Conservation (phyloP, 2,888 invertebrate genomes). For the Himalopsyche kuldschensis region DNA sequence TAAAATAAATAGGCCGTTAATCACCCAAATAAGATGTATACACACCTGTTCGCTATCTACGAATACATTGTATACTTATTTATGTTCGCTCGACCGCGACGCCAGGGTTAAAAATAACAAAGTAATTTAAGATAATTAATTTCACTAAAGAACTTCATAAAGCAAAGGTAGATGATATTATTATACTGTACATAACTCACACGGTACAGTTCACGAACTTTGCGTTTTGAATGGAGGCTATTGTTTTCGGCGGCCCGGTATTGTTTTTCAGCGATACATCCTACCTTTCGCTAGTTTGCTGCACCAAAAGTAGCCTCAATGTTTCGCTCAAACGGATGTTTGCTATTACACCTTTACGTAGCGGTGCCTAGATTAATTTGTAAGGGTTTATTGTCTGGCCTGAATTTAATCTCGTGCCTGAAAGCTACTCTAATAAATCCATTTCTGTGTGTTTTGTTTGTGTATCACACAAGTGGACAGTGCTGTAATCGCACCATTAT, state of each 20-base stretch:
- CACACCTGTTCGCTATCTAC: too few relatives aligned
- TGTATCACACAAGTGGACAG: slow-evolving; percentile 31
- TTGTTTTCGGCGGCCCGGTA: not conserved
- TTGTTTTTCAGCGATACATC: not conserved
- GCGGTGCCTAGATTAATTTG: slow-evolving; percentile 36
- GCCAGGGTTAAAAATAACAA: not conserved
- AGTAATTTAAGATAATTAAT: not conserved
- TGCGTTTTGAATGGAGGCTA: not conserved
- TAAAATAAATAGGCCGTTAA: too few relatives aligned
- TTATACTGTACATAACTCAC: not conserved
- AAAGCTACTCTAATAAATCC: slow-evolving; percentile 15
- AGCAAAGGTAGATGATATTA: not conserved
- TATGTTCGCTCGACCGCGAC: not conserved
- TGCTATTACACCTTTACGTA: slow-evolving; percentile 24
- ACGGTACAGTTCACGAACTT: not conserved
- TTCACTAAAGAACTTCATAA: not conserved
- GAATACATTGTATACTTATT: not conserved
- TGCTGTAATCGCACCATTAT: not conserved
- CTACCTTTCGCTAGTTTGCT: not conserved
- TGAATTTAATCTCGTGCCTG: slow-evolving; percentile 31
- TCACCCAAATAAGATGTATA: too few relatives aligned
- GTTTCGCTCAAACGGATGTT: slow-evolving; percentile 8
- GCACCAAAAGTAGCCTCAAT: not conserved
- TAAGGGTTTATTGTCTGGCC: slow-evolving; percentile 38
- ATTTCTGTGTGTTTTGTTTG: slow-evolving; percentile 24